Base-by-base conservation (phyloP, 2,113 vertebrate genomes). In the Poicephalus gulielmi region DNA sequence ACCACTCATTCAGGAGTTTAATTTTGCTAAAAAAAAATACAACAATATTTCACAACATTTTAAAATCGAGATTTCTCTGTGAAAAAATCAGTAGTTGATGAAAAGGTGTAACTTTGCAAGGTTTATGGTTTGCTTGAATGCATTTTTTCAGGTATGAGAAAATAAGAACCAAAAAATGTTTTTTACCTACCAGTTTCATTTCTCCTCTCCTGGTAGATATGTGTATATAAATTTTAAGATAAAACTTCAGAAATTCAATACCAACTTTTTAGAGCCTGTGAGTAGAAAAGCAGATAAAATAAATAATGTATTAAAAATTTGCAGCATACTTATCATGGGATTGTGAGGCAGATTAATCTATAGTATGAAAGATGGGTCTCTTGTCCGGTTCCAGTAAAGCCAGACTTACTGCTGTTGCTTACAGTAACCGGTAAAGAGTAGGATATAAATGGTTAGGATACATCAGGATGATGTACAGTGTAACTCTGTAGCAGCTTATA, bases 381-480 rank as follows among this genome's bases (percentile, higher is more conserved):
- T 74, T 88, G 53, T 33, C 81, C 57, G 50, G 76, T 97, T 96
- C 86, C 95, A 94, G 96, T 69, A 95, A 97, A 66, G 73, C 88
- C 77, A 83, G 68, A 87, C 59, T 60, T 86, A 67, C 83, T 31
- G 47, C 18, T 46, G 62, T 79, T 81, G 81, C 88, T 97, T 97
- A 92, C 88, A 44, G 94, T 79, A 96, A 97, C 75, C 0, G 0
- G 91, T 82, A 82, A 93, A 81, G 22, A 81, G 83, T 64, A 64
- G 86, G 86, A 79, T 86, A 49, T 77, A 70, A 95, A 82, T 73
- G 71, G 64, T 82, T 69, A 46, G 79, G 71, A 78, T 69, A 28
- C 50, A 63, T 83, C 88, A 93, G 57, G 55, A 84, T 94, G 96
- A 92, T 95, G 63, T 75, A 94, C 19, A 0, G 79, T 28, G 39